Base-by-base conservation (phyloP, 2,113 vertebrate genomes). In the Oncorhynchus nerka region DNA sequence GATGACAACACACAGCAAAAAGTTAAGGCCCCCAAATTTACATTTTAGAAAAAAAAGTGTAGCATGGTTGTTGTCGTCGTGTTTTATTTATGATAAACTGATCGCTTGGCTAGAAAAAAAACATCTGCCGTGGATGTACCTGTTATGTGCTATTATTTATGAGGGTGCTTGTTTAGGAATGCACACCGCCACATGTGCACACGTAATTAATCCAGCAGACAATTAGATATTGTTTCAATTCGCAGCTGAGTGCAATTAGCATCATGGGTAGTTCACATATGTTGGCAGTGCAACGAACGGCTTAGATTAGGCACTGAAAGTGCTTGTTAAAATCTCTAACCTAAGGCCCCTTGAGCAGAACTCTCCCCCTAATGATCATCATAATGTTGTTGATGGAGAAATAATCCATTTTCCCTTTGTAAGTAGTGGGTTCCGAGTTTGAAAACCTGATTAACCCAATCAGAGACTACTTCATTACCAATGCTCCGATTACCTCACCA, bases 151-250 rank as follows among this genome's bases (percentile, higher is more conserved):
- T 95, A 96, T 96, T 97, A 97, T 98, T 97, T 97, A 97, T 97
- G 94, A 94, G 94, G 92, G 90, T 87, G 90, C 94, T 93, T 95
- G 94, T 97, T 96, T 96, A 94, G 93, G 93, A 95, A 96, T 95
- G 94, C 95, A 95, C 91, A 92, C 93, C 80, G 93, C 96, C 51
- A 96, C 94, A 92, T 95, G 95, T 94, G 95, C 92, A 55, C 51
- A 55, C 16, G 95, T 97, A 98, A 99, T 98, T 98, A 97, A 97
- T 98, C 95, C 95, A 93, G 92, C 92, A 92, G 93, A 97, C 96
- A 97, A 98, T 98, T 98, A 97, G 95, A 96, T 96, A 97, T 97
- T 97, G 95, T 97, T 91, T 96, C 95, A 95, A 95, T 97, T 97
- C 93, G 94, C 96, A 96, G 95, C 95, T 96, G 96, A 97, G 95